Conservation (phyloP, 2,113 vertebrate genomes). For the Piprites chloris region DNA sequence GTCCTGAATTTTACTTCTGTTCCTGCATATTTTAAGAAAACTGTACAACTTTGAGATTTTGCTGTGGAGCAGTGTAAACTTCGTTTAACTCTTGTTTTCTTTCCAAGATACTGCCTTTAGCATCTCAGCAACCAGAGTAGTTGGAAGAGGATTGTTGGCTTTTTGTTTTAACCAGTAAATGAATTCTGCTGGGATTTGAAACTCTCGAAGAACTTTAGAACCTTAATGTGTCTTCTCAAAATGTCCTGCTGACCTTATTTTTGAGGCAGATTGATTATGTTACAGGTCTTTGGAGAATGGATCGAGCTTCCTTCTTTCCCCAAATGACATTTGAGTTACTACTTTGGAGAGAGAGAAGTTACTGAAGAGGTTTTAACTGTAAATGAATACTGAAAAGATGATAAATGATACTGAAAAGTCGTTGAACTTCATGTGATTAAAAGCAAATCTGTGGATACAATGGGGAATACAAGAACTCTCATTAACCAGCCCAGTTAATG, state of each 20-base stretch:
- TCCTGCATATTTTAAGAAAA: neutral
- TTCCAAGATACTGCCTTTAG: neutral
- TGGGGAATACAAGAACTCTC: neutral
- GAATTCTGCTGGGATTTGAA: neutral
- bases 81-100: neutral
- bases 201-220: neutral
- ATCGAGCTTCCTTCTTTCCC: neutral
- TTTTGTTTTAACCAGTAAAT: neutral
- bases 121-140: neutral
- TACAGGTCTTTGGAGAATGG: neutral
- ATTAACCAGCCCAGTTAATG: neutral
- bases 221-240: neutral
- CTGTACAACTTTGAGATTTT: accelerated
- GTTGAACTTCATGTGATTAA: neutral
- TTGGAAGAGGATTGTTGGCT: neutral
- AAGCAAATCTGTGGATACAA: neutral
- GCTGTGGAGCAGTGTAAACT: neutral
- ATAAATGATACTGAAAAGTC: neutral
- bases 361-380: neutral
- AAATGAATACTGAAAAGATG: neutral
- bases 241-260: neutral
- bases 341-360: neutral
- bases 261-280: neutral
- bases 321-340: neutral
- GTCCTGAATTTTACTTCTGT: neutral